Evolutionary conservation across 2,888 invertebrate genomes (phyloP), one percentile per base, ranked within the genome.

Genomic region (Epiblema foenella): DNA sequence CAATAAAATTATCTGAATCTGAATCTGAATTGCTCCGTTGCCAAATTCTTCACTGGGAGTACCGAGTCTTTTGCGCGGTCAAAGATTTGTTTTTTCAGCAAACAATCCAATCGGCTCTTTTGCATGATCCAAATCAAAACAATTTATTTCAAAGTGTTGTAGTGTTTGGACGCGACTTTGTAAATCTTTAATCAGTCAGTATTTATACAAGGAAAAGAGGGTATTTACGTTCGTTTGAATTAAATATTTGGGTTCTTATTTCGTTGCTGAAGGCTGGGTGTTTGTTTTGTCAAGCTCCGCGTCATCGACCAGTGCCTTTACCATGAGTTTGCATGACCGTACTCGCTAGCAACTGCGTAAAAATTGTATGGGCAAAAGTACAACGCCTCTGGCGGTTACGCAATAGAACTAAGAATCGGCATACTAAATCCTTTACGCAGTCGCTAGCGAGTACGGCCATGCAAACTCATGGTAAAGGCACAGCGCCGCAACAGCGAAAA

Each of bases 71-170:
- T 65, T 59, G 46, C 65, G 29, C 20, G 29, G 46, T 20, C 39
- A 17, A 33, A 39, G 51, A 57, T 71, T 67, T 71, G 39, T 62
- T 71, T 67, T 56, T 62, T 57, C 39, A 56, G 51, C 20, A 67
- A 62, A 71, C 49, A 70, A n/a, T 39, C 65, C 59, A 51, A 67
- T 67, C 71, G 60, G 70, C 54, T 69, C 59, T 66, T 56, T 62
- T 67, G 37, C 39, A 49, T 68, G 60, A 67, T 57, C 49, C 57
- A 49, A 62, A 71, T 67, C 71, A 67, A 71, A 71, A 71, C 67
- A 67, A 67, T 71, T 71, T 71, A 62, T 71, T 71, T 49, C 56
- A 67, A 67, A 71, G n/a, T 71, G 66, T 54, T 60, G 49, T 69
- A 57, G 33, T 71, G 62, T 67, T 71, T 71, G 56, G 60, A 56